Conservation (phyloP, 1,140 invertebrate genomes). For the Episyrphus balteatus region DNA sequence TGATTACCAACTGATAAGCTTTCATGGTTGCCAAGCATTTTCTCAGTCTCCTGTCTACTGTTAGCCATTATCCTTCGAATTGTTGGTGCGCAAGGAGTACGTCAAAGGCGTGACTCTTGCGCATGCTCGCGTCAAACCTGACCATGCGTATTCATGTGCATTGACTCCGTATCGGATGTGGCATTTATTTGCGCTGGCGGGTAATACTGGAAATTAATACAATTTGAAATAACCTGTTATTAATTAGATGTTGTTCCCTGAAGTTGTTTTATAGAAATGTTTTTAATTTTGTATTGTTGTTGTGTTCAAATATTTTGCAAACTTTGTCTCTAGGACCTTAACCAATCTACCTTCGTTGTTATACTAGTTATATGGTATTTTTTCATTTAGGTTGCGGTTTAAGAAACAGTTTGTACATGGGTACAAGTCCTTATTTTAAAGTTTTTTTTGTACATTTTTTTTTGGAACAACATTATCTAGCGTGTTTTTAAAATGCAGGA, state of each 20-base stretch:
- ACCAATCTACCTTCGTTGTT: too few species aligned
- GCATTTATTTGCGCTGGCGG: slow-evolving; percentile 60
- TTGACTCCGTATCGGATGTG: slow-evolving; percentile 47
- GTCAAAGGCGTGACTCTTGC: slow-evolving; percentile 36
- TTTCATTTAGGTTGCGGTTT: too few species aligned
- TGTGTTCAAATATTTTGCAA: too few species aligned
- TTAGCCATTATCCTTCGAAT: slow-evolving; percentile 36
- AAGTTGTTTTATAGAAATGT: not conserved
- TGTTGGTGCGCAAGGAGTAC: slow-evolving; percentile 35
- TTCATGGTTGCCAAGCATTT: slow-evolving; percentile 23
- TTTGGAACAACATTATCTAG: too few species aligned
- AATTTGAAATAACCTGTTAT: slow-evolving; percentile 12
- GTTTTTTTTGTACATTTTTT: too few species aligned
- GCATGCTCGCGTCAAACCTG: slow-evolving; percentile 49
- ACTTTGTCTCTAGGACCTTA: too few species aligned
- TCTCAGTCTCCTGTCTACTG: slow-evolving; percentile 34
- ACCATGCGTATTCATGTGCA: slow-evolving; percentile 67
- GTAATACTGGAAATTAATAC: slow-evolving; percentile 57
- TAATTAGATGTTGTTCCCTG: not conserved
- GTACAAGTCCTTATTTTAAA: too few species aligned
- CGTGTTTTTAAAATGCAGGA: too few species aligned
- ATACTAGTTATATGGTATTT: too few species aligned
- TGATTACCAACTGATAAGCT: slow-evolving; percentile 17
- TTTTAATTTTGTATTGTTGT: too few species aligned
- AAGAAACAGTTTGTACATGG: too few species aligned